A percentile compares a stretch with the other conserved stretches of the same genome.
Conservation (phyloP, 2,888 invertebrate genomes). For the Minunthozetes semirufus region DNA sequence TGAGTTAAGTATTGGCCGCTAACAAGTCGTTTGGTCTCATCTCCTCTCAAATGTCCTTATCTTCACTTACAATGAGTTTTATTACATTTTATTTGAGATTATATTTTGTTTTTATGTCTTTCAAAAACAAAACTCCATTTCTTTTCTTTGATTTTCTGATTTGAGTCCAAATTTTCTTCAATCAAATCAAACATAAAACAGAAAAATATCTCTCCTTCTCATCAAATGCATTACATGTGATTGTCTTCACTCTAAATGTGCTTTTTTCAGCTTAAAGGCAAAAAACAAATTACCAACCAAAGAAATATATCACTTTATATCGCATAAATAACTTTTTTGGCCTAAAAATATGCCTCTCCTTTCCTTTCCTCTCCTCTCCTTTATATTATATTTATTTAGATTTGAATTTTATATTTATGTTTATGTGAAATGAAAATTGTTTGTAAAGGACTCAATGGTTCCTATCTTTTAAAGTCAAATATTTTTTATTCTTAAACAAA, state of each 20-base stretch:
- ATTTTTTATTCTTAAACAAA: no score
- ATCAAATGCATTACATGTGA: neutral
- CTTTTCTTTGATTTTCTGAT: neutral
- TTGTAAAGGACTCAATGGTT: neutral
- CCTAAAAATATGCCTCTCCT: no score
- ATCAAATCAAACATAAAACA: neutral
- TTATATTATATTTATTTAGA: neutral
- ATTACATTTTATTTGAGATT: neutral
- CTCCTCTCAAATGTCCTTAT: neutral
- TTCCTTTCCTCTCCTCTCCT: no score
- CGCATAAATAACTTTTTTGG: neutral
- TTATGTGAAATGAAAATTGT: neutral
- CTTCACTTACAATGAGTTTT: neutral
- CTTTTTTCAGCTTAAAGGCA: neutral
- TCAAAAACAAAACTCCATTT: neutral
- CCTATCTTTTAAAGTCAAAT: neutral
- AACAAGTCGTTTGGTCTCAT: slow-evolving; percentile 6
- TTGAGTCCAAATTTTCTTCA: neutral
- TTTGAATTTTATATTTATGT: neutral
- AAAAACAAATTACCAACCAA: neutral
- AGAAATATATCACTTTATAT: neutral
- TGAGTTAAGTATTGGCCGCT: no score
- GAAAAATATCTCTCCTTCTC: neutral
- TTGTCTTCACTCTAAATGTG: neutral
- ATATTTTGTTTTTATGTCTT: neutral